phyloP scores from a whole-genome alignment of 2,797 vertebrate species.

The Rousettus madagascariensis region DNA sequence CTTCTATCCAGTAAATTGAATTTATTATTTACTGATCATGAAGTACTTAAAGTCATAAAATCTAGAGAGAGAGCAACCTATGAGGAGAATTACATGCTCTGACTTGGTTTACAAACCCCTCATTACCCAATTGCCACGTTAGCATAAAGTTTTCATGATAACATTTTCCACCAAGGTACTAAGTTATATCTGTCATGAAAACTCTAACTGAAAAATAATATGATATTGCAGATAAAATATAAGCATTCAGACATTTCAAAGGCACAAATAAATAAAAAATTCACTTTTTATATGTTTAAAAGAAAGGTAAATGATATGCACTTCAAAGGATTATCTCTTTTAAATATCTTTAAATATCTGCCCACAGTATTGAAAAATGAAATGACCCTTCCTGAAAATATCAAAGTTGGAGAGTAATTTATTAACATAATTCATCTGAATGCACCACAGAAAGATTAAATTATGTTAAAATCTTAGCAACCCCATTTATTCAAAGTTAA shows the following conservation, averaged over 20 bases:
- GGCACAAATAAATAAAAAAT: slow-evolving; percentile 18
- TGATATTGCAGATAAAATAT: slow-evolving; percentile 44
- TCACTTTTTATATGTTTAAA: slow-evolving; percentile 35
- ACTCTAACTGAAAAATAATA: slow-evolving; percentile 55
- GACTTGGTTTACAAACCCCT: slow-evolving; percentile 75
- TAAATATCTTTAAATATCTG: slow-evolving; percentile 73
- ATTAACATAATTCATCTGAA: slow-evolving; percentile 60
- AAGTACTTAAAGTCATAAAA: slow-evolving; percentile 82
- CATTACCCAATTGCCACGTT: slow-evolving; percentile 60
- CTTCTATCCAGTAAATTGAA: slow-evolving; percentile 84
- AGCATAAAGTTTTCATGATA: slow-evolving; percentile 40
- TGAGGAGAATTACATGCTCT: slow-evolving; percentile 72
- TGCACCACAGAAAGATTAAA: slow-evolving; percentile 28
- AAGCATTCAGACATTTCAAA: slow-evolving; percentile 67
- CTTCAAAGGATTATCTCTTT: slow-evolving; percentile 66
- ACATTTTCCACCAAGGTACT: slow-evolving; percentile 18
- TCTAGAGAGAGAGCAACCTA: slow-evolving; percentile 72
- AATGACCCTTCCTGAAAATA: slow-evolving; percentile 66
- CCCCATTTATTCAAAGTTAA: slow-evolving; percentile 36
- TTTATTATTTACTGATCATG: slow-evolving; percentile 87
- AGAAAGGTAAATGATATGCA: slow-evolving; percentile 64
- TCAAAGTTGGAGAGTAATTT: slow-evolving; percentile 72
- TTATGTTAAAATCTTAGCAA: slow-evolving; percentile 35
- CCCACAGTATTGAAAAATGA: slow-evolving; percentile 64
- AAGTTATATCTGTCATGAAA: slow-evolving; percentile 61